Percentiles rank a stretch among this genome's conserved stretches.
Evolutionary conservation across 92 coral and sea anemone genomes (phyloP).

Genomic region (Actinernus sp.): DNA sequence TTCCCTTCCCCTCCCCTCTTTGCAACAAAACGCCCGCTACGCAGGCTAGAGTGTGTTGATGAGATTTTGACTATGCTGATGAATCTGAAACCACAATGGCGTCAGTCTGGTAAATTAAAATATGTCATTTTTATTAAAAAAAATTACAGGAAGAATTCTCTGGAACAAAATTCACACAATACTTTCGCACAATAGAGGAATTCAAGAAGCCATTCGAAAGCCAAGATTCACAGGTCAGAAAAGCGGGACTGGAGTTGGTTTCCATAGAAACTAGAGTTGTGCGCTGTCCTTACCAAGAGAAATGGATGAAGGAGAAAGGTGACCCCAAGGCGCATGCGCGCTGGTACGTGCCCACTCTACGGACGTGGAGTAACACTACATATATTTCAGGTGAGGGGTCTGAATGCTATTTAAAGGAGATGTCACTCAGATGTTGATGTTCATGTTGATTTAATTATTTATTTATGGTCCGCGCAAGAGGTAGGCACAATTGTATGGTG

Average conservation of each 20-base stretch:
- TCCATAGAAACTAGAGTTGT: slow-evolving; percentile 76
- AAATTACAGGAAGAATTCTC: slow-evolving; percentile 72
- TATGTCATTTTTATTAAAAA: too few relatives aligned
- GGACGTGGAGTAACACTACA: slow-evolving; percentile 85
- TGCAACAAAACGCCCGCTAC: too few relatives aligned
- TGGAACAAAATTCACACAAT: slow-evolving; percentile 64
- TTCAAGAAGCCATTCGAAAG: slow-evolving; percentile 74
- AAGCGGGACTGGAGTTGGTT: slow-evolving; percentile 74
- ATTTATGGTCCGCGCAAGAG: too few relatives aligned
- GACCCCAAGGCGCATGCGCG: slow-evolving; percentile 70
- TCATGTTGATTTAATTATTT: too few relatives aligned
- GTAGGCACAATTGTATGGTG: too few relatives aligned
- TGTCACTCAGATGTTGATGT: too few relatives aligned
- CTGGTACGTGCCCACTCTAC: slow-evolving; percentile 66
- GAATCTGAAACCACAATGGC: too few relatives aligned
- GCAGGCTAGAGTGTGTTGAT: too few relatives aligned
- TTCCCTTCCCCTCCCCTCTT: too few relatives aligned
- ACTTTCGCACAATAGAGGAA: slow-evolving; percentile 72
- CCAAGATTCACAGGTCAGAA: slow-evolving; percentile 59
- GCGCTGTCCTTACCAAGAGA: slow-evolving; percentile 66
- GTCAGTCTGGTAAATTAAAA: too few relatives aligned
- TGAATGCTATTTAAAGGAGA: too few relatives aligned
- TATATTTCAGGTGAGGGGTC: slow-evolving; percentile 68
- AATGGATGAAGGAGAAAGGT: slow-evolving; percentile 75
- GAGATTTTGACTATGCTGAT: too few relatives aligned